A percentile compares a stretch with the other conserved stretches of the same genome.
Conservation (phyloP, 2,888 invertebrate genomes). For the Hirtodrosophila trivittata region DNA sequence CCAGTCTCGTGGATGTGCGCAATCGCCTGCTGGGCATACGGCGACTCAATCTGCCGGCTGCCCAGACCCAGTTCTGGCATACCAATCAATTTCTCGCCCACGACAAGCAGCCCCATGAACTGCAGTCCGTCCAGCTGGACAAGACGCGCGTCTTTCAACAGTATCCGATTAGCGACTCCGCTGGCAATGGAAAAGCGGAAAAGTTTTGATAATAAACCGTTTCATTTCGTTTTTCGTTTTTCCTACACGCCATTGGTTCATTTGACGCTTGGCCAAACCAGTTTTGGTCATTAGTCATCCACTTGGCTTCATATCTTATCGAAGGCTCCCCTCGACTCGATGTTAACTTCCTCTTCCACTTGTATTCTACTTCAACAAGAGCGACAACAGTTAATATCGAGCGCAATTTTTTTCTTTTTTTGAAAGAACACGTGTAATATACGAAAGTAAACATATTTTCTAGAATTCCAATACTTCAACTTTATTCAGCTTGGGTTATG, state of each 20-base stretch:
- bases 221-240: constrained; percentile 5
- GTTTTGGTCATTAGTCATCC: background rate
- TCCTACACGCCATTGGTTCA: background rate
- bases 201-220: constrained; percentile 48
- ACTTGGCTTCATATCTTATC: background rate
- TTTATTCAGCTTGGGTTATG: too few species aligned
- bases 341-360: too few species aligned
- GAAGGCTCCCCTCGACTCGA: too few species aligned
- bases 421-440: too few species aligned
- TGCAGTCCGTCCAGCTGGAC: constrained; percentile 63
- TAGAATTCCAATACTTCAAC: too few species aligned
- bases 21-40: constrained; percentile 75
- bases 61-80: constrained; percentile 74
- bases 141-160: constrained; percentile 74
- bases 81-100: constrained; percentile 76
- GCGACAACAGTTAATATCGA: too few species aligned
- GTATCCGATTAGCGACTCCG: constrained; percentile 59
- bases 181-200: constrained; percentile 37
- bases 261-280: too few species aligned
- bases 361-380: too few species aligned
- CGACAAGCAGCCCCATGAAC: constrained; percentile 64
- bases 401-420: too few species aligned
- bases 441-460: too few species aligned
- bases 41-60: constrained; percentile 49
- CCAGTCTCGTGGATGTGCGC: constrained; percentile 74